These are phyloP conservation scores for Acomys russatus DNA, from an alignment of 2,797 vertebrate genomes.

Conservation along the genomic window DNA sequence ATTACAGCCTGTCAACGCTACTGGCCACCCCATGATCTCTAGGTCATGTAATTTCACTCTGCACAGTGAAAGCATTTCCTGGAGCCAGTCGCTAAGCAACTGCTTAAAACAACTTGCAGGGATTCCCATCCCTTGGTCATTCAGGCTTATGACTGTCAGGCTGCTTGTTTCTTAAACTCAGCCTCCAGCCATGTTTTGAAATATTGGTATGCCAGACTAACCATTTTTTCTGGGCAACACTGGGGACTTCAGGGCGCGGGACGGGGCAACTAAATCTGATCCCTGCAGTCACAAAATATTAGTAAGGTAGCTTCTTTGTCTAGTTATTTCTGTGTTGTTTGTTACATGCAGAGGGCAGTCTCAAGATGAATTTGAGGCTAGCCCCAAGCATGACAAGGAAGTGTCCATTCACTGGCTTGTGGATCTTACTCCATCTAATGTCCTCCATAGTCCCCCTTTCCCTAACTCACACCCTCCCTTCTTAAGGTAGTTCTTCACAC, in stretches of 20 bases:
- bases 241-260: not conserved
- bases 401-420: not conserved
- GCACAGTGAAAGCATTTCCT: slow-evolving; percentile 59
- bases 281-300: slow-evolving; percentile 40
- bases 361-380: slow-evolving; percentile 12
- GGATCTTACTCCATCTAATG: not conserved
- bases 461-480: too few species aligned
- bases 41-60: slow-evolving; percentile 35
- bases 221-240: slow-evolving; percentile 57
- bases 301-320: not conserved
- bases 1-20: slow-evolving; percentile 59
- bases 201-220: slow-evolving; percentile 31
- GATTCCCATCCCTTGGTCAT: slow-evolving; percentile 29
- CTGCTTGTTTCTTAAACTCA: slow-evolving; percentile 56
- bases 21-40: slow-evolving; percentile 55
- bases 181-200: slow-evolving; percentile 25
- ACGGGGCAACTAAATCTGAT: slow-evolving; percentile 42
- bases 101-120: slow-evolving; percentile 62
- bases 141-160: slow-evolving; percentile 43
- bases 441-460: not conserved
- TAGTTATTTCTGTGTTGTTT: not conserved
- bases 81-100: slow-evolving; percentile 58
- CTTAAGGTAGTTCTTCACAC: not conserved
- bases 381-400: not conserved
- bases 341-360: not conserved